Percentiles rank a stretch among this genome's conserved stretches.
Conservation (phyloP, 1,140 invertebrate species). For the Lepidotrigona ventralis region DNA sequence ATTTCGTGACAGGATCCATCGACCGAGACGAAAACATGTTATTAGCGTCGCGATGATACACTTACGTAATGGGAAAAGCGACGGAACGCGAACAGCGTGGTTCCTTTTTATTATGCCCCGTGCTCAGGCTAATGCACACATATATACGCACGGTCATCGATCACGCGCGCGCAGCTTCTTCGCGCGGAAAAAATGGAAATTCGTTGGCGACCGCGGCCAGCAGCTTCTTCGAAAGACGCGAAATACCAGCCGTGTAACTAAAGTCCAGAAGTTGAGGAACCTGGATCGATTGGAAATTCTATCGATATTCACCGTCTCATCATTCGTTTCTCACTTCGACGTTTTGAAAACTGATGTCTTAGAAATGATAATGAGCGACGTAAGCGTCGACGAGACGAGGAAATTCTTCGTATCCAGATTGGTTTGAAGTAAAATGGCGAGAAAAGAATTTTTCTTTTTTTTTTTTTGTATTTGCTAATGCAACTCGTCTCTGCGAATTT, state of each 20-base stretch:
- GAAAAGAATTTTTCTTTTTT: not conserved
- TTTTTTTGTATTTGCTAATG: not conserved
- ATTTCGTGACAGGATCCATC: slow-evolving; percentile 27
- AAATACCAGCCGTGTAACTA: not conserved
- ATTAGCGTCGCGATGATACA: slow-evolving; percentile 30
- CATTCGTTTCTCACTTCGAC: not conserved
- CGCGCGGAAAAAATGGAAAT: slow-evolving; percentile 17
- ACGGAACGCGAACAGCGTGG: slow-evolving; percentile 29
- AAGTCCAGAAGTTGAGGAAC: not conserved
- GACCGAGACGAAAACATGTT: not conserved
- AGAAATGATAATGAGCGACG: not conserved
- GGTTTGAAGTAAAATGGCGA: not conserved
- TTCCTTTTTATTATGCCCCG: slow-evolving; percentile 40
- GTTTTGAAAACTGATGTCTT: not conserved
- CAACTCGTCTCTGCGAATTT: not conserved
- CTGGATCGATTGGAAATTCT: slow-evolving; percentile 21
- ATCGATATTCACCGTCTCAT: slow-evolving; percentile 13
- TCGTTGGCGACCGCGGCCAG: not conserved
- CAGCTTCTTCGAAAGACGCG: not conserved
- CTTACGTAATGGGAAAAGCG: slow-evolving; percentile 39
- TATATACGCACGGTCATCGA: slow-evolving; percentile 12
- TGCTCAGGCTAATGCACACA: not conserved
- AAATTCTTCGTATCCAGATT: not conserved
- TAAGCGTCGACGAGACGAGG: not conserved
- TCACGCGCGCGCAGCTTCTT: slow-evolving; percentile 2